Base-by-base conservation (phyloP, 2,113 vertebrate genomes). In the Dasyornis broadbenti region DNA sequence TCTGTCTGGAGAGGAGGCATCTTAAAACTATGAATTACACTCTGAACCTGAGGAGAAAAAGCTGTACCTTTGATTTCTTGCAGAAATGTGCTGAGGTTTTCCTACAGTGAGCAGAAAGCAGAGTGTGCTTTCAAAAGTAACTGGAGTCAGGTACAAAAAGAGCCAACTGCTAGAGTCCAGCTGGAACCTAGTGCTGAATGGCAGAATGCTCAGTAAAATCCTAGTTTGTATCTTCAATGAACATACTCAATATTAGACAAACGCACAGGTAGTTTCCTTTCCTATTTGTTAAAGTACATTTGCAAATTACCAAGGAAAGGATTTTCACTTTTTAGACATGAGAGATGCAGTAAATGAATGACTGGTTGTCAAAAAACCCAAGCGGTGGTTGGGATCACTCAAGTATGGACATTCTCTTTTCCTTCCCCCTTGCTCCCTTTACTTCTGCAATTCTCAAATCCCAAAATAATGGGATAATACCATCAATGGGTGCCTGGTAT, bases 1-100 rank as follows among this genome's bases (percentile, higher is more conserved):
- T 89, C 82, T 91, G 49, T 83, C 77, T 91, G 69, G 72, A 86
- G 47, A 94, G 52, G 2, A 89, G 27, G 59, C 52, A 61, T 83
- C 82, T 83, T 96, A 92, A 92, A 90, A n/a, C 22, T 37, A 49
- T 39, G 68, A 97, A 90, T 92, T 93, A 81, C 31, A 37, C 57
- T 49, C 42, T 77, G 44, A 94, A 86, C 49, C 44, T 13, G 37
- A 83, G 76, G 31, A 96, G 47, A 75, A 90, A 82, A 81, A 75
- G n/a, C 42, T 44, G 6, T 53, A 81, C 60, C 52, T 88, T 82
- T 82, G 54, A 89, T 86, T 91, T 78, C 90, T 86, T 75, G 52
- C 68, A 56, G 76, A 90, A 83, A 53, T 4, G 5, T 68, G 49
- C 37, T 71, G 66, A 60, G 52, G 8, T 26, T 92, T 92, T 75